Evolutionary conservation across 2,797 vertebrate genomes (phyloP).

Genomic region (Karalla daura): DNA sequence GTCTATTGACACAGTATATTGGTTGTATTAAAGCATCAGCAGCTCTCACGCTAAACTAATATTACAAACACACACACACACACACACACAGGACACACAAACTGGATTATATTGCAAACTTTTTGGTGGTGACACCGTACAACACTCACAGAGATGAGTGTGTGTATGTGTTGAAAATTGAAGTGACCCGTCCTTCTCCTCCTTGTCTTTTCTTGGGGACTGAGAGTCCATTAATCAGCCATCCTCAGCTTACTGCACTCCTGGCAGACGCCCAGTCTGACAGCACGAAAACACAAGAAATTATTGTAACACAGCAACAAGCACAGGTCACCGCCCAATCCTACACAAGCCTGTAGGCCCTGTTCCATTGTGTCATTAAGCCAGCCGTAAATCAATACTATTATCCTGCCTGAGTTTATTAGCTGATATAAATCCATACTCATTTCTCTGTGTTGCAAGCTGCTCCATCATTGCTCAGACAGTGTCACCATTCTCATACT

Average conservation of each 20-base stretch:
- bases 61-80: conserved; percentile 20
- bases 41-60: conserved; percentile 35
- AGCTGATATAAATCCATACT: conserved; percentile 65
- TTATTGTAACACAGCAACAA: conserved; percentile 43
- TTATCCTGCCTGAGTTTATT: conserved; percentile 63
- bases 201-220: neutral
- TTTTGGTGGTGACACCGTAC: conserved; percentile 31
- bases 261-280: conserved; percentile 21
- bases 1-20: conserved; percentile 47
- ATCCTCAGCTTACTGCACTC: conserved; percentile 25
- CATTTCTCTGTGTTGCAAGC: conserved; percentile 28
- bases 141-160: neutral
- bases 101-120: conserved; percentile 58
- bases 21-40: conserved; percentile 34
- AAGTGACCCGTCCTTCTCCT: neutral
- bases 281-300: conserved; percentile 46
- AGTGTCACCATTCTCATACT: conserved; percentile 11
- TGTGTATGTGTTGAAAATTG: no score
- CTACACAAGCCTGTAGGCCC: conserved; percentile 35
- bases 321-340: conserved; percentile 49
- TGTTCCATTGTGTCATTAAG: conserved; percentile 62
- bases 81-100: conserved; percentile 32
- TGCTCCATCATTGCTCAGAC: conserved; percentile 53
- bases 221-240: conserved; percentile 36
- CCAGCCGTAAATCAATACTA: conserved; percentile 62